Base-by-base conservation (phyloP, 2,888 invertebrate species). In the Dimorphilus gyrociliatus region DNA sequence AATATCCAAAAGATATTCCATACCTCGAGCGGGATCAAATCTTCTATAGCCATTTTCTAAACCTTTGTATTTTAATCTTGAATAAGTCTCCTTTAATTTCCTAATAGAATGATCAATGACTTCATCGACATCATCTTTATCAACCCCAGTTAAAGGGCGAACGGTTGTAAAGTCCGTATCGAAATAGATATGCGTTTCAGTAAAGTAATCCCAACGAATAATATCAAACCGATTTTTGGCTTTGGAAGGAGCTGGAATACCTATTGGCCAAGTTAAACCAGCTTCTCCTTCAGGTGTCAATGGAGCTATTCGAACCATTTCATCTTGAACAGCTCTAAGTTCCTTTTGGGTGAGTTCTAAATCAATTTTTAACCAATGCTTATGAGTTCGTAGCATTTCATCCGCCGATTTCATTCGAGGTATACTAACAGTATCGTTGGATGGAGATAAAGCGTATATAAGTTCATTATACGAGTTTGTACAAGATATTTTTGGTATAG, bases 151-250 rank as follows among this genome's bases (percentile, higher is more conserved):
- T 23, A 84, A 68, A 32, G 68, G 66, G 31, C 71, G 71, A 2
- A 76, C 66, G 39, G 75, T 78, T 40, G 71, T 72, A 49, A 76
- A 77, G 50, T 85, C 81, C 59, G 78, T 76, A 16, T 78, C 74
- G 60, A 80, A 72, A 58, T 78, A 78, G 23, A 79, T 72, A 57
- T 86, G 81, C 13, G 78, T 76, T 38, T 69, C 70, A 53, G 86
- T 88, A 58, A 92, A 78, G 53, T 78, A 75, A 31, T 78, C 74
- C 80, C 86, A 90, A 25, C 74, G 73, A 27, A 81, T 69, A 39
- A 88, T 72, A 64, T 88, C 84, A 65, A 78, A 78, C 45, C 84
- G 69, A 30, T 74, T 75, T 10, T 69, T 68, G 2, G 81, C 76
- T 39, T 70, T 71, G 38, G 72, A 73, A 1, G 72, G 71, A 19